phyloP scores from a whole-genome alignment of 2,888 invertebrate genomes.

The Megaustenia siamemsis region DNA sequence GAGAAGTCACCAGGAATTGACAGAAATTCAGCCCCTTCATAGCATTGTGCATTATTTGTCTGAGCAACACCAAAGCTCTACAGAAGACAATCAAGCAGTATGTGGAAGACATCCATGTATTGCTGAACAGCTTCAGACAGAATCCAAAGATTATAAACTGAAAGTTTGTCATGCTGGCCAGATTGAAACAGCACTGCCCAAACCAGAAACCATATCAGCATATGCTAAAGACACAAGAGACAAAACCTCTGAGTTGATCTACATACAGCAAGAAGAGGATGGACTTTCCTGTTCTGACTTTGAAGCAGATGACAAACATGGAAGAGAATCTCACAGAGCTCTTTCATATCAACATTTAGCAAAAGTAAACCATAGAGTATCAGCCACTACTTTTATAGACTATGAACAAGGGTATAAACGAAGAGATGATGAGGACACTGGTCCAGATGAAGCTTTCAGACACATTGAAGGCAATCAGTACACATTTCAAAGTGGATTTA shows the following conservation, averaged over 20 bases:
- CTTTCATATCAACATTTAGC: neutral
- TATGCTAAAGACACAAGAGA: neutral
- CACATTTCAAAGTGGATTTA: slow-evolving; percentile 4
- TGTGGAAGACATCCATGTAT: neutral
- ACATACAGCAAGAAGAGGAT: neutral
- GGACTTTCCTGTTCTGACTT: neutral
- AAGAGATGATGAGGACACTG: neutral
- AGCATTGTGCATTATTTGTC: neutral
- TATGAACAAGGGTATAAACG: neutral
- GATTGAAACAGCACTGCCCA: neutral
- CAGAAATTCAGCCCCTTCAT: neutral
- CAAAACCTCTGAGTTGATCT: neutral
- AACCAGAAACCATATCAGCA: neutral
- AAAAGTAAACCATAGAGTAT: neutral
- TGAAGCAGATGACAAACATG: neutral
- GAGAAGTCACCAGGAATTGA: neutral
- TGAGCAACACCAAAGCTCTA: neutral
- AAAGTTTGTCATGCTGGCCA: neutral
- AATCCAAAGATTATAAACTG: neutral
- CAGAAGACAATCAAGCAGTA: neutral
- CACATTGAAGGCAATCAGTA: neutral
- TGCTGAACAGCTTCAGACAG: neutral
- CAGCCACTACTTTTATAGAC: neutral
- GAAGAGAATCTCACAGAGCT: neutral
- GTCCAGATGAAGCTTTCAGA: neutral